Conservation (phyloP, 2,113 vertebrate genomes). For the Puma concolor region DNA sequence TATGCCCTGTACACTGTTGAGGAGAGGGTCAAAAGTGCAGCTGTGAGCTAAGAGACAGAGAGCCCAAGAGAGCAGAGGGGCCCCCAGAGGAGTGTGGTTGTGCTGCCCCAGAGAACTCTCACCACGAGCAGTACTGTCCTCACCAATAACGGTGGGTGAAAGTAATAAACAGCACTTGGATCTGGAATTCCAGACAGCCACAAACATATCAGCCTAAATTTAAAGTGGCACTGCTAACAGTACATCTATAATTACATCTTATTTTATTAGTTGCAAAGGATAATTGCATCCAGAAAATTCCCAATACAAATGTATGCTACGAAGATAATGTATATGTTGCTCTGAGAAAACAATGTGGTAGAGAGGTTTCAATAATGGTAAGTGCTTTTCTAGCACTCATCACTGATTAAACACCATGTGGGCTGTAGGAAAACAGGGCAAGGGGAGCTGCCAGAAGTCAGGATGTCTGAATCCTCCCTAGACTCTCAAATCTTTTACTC, state of each 20-base stretch:
- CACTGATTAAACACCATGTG: conserved; percentile 65
- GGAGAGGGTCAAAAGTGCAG: conserved; percentile 48
- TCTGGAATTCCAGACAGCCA: conserved; percentile 69
- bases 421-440: conserved; percentile 49
- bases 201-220: conserved; percentile 71
- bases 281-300: conserved; percentile 85
- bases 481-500: neutral
- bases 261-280: conserved; percentile 82
- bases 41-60: neutral
- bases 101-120: neutral
- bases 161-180: conserved; percentile 53
- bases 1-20: neutral
- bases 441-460: conserved; percentile 53
- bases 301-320: conserved; percentile 36
- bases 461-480: neutral
- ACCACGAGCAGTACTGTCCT: neutral
- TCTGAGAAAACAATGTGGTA: conserved; percentile 34
- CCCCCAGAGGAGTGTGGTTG: neutral
- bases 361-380: conserved; percentile 52
- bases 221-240: conserved; percentile 77
- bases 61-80: neutral
- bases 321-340: neutral
- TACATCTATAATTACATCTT: conserved; percentile 78
- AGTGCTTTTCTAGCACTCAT: conserved; percentile 76
- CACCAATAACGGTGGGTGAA: conserved; percentile 59